Evolutionary conservation across 2,888 invertebrate genomes (phyloP), one percentile per base, ranked within the genome.

Genomic region (Xylota segnis): DNA sequence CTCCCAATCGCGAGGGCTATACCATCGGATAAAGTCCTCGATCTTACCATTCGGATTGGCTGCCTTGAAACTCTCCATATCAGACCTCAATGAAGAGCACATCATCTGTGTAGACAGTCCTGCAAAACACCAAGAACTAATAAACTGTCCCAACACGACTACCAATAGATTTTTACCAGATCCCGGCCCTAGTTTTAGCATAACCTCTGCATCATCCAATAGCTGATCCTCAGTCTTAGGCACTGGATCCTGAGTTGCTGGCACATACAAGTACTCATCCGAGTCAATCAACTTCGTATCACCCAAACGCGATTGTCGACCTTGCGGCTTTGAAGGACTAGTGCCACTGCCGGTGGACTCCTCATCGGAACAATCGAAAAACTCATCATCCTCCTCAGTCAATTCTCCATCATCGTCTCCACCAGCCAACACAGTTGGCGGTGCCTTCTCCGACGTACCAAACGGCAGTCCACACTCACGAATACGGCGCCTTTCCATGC

Each of bases 11-110:
- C 98, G 94, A 0, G 99, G 99, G 0, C 99, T 99, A 91, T 99
- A 99, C 99, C 99, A 99, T 59, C 97, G 95, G 78, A 99, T 98
- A 91, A 99, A 99, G 91, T 99, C 99, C 90, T 97, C 98, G 61
- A 99, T 93, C 72, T 95, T 94, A 7, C 96, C 95, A 4, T 96
- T 96, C 0, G 99, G 99, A 93, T 99, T 99, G 4, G 99, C 99
- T 1, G 99, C 98, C 93, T 99, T 99, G 92, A 99, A 99, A 0
- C 99, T 97, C 91, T 99, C 98, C 98, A 99, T 99, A 90, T 99
- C 99, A 0, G 99, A 98, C 0, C 97, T 94, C 12, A 99, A 93
- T 0, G 98, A 97, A 0, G 98, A 98, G 91, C 98, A 91, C 96
- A 99, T 99, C 94, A 99, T 96, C 90, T 96, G 95, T 0, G 98